A percentile compares a stretch with the other conserved stretches of the same genome.
phyloP scores from a whole-genome alignment of 2,797 vertebrate species.

The Pipistrellus nathusii region DNA sequence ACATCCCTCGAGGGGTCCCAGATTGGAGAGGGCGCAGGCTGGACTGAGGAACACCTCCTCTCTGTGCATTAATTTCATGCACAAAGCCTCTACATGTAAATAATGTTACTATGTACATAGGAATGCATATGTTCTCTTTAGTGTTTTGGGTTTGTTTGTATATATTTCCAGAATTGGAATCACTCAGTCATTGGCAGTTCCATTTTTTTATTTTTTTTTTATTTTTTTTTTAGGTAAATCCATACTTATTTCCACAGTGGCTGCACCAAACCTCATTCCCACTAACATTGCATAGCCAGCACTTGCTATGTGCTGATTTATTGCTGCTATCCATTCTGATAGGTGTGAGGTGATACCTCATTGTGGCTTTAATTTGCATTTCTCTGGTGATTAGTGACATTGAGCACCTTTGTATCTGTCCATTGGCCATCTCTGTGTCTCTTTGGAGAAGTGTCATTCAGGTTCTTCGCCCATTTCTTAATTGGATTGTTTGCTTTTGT shows the following conservation, averaged over 20 bases:
- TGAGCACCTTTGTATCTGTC: not conserved
- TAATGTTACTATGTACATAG: not conserved
- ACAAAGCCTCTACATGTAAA: not conserved
- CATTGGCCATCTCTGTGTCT: not conserved
- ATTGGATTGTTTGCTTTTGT: not conserved
- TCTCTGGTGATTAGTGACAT: not conserved
- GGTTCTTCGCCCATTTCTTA: not conserved
- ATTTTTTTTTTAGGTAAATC: not conserved
- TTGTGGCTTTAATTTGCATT: not conserved
- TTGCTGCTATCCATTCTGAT: not conserved
- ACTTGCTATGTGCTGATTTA: not conserved
- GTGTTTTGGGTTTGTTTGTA: not conserved
- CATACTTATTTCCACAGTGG: not conserved
- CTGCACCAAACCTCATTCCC: not conserved
- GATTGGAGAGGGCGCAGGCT: too few relatives aligned
- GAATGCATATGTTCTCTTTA: not conserved
- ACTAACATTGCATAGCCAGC: not conserved
- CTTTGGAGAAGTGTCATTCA: not conserved
- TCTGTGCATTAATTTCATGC: too few relatives aligned
- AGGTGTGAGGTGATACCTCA: not conserved
- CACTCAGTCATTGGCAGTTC: not conserved
- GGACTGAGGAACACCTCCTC: too few relatives aligned
- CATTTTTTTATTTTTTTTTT: not conserved
- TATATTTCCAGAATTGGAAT: not conserved
- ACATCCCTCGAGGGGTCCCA: too few relatives aligned